phyloP scores from a whole-genome alignment of 30 jellyfish, hydroid and myxozoan species.

The Catostylus mosaicus region DNA sequence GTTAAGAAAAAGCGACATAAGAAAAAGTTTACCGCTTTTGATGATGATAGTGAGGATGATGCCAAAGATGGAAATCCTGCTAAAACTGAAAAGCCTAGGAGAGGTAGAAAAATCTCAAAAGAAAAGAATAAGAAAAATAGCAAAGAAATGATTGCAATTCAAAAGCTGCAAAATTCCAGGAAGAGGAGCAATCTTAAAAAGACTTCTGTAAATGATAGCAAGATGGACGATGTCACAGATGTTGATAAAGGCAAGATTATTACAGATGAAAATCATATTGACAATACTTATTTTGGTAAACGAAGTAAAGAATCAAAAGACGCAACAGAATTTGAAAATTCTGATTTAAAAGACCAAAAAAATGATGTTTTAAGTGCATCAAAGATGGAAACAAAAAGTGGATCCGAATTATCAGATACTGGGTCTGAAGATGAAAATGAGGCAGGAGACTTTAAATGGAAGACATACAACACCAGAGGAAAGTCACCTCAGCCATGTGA shows the following conservation, averaged over 20 bases:
- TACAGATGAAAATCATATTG: neutral
- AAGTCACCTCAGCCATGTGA: neutral
- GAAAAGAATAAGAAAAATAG: constrained; percentile 16
- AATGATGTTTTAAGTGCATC: neutral
- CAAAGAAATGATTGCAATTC: constrained; percentile 19
- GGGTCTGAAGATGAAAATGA: constrained; percentile 14
- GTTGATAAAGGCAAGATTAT: neutral
- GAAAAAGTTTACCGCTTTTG: neutral
- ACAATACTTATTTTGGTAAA: neutral
- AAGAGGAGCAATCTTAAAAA: constrained; percentile 12
- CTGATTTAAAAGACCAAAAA: neutral
- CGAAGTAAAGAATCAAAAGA: neutral
- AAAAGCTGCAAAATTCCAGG: constrained; percentile 18
- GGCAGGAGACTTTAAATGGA: neutral
- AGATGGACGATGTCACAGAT: neutral
- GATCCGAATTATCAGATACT: neutral
- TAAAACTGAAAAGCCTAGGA: neutral
- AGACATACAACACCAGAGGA: constrained; percentile 31
- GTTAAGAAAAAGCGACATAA: neutral
- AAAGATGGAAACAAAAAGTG: constrained; percentile 16
- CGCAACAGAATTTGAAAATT: neutral
- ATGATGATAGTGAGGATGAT: neutral
- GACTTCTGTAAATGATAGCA: too few relatives aligned
- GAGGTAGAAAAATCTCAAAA: constrained; percentile 30
- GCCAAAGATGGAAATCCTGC: neutral